phyloP scores from a whole-genome alignment of 2,113 vertebrate species.

The Phrynosoma platyrhinos region DNA sequence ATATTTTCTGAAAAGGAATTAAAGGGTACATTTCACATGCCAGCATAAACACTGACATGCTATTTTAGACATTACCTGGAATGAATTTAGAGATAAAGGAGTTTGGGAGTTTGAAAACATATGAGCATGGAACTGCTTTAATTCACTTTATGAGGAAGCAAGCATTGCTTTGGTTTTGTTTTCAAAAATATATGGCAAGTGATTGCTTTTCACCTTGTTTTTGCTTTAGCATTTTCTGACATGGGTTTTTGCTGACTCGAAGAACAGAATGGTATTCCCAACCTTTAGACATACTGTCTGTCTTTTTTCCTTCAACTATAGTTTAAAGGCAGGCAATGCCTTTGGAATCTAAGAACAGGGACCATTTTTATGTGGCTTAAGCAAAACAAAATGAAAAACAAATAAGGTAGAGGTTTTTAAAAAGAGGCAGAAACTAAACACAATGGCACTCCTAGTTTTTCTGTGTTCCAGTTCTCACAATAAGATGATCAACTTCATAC shows the following conservation, averaged over 20 bases:
- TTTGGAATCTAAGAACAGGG: background rate
- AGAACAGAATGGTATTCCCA: slow-evolving; percentile 35
- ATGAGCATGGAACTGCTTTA: slow-evolving; percentile 68
- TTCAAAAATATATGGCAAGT: slow-evolving; percentile 51
- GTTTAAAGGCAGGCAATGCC: background rate
- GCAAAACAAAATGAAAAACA: background rate
- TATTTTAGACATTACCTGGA: slow-evolving; percentile 84
- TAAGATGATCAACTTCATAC: background rate
- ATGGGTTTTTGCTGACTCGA: background rate
- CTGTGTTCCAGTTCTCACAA: background rate
- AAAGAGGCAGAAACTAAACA: background rate
- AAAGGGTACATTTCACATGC: slow-evolving; percentile 75
- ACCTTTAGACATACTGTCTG: slow-evolving; percentile 35
- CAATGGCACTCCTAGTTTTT: background rate
- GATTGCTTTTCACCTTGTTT: background rate
- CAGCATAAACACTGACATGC: slow-evolving; percentile 84
- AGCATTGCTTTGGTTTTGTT: slow-evolving; percentile 70
- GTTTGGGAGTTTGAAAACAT: slow-evolving; percentile 77
- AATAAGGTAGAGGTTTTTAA: background rate
- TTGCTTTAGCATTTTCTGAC: slow-evolving; percentile 47
- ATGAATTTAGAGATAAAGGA: slow-evolving; percentile 82
- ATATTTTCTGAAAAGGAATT: slow-evolving; percentile 81
- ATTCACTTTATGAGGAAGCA: slow-evolving; percentile 66
- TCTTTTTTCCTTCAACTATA: background rate
- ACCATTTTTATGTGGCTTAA: background rate